Base-by-base conservation (phyloP, 2,113 vertebrate species). In the Cichladusa arquata region DNA sequence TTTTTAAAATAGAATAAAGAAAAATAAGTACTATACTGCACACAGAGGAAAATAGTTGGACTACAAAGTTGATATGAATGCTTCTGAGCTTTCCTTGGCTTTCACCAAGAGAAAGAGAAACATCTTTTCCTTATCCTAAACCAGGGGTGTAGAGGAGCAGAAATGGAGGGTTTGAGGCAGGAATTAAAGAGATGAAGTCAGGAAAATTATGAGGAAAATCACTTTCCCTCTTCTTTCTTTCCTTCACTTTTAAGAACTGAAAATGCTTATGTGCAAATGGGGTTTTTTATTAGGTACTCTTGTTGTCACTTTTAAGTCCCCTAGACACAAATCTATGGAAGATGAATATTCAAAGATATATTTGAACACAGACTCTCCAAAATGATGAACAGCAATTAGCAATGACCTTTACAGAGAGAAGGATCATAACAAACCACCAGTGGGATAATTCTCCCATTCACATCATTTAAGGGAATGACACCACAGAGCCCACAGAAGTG, bases 381-480 rank as follows among this genome's bases (percentile, higher is more conserved):
- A 96, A 92, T 1, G 1, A 88, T 78, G 73, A 92, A 56, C 25
- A 53, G 45, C 77, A 94, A 93, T 95, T 95, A 95, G 65, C 58
- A 89, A 44, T 0, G 1, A 93, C 79, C 81, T 71, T 92, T 92
- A 45, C 33, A 81, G 74, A 74, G n/a, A 82, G 62, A 87, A 90
- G 64, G 65, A 88, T 80, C 47, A 31, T 66, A 93, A 90, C 45
- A 81, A 73, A 51, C 14, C 79, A 78, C 71, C 65, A 69, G 53
- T 48, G 79, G 90, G 79, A 94, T 90, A 79, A 90, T 81, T 92
- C 50, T 69, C 61, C 70, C 66, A 83, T 92, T 86, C 79, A 70
- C 40, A 90, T 65, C 19, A 57, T 88, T 92, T 92, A 95, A 76
- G 82, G 23, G 69, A 97, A 90, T 60, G 54, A 82, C 51, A 90